Percentiles rank a stretch among this genome's conserved stretches.
phyloP scores from a whole-genome alignment of 2,888 invertebrate genomes.

The Chaitophorus viminalis region DNA sequence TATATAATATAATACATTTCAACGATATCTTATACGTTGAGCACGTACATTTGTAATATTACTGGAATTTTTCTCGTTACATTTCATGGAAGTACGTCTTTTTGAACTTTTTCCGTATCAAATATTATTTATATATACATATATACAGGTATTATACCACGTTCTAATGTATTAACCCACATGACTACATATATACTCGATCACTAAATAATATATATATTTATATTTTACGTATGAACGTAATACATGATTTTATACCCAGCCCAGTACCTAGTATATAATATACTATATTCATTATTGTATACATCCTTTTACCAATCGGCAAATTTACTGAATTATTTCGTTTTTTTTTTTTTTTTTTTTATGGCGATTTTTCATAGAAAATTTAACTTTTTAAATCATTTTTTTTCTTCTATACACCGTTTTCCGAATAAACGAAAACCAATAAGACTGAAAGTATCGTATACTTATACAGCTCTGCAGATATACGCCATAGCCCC shows the following conservation, averaged over 20 bases:
- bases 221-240: background rate
- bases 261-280: too few species aligned
- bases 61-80: conserved; percentile 12
- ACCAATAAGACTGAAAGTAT: background rate
- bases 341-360: background rate
- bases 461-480: background rate
- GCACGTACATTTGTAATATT: background rate
- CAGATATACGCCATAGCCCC: background rate
- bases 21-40: background rate
- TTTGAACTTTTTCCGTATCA: conserved; percentile 11
- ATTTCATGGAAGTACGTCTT: background rate
- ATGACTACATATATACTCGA: too few species aligned
- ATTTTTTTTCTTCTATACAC: too few species aligned
- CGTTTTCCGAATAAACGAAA: background rate
- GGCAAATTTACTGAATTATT: background rate
- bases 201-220: background rate
- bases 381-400: background rate
- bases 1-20: background rate
- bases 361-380: background rate
- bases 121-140: background rate
- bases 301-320: background rate
- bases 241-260: background rate
- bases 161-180: background rate
- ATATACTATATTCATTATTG: background rate
- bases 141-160: background rate